These are phyloP conservation scores for Eledona agricola DNA, from an alignment of 2,888 invertebrate species.

Conservation along the genomic window DNA sequence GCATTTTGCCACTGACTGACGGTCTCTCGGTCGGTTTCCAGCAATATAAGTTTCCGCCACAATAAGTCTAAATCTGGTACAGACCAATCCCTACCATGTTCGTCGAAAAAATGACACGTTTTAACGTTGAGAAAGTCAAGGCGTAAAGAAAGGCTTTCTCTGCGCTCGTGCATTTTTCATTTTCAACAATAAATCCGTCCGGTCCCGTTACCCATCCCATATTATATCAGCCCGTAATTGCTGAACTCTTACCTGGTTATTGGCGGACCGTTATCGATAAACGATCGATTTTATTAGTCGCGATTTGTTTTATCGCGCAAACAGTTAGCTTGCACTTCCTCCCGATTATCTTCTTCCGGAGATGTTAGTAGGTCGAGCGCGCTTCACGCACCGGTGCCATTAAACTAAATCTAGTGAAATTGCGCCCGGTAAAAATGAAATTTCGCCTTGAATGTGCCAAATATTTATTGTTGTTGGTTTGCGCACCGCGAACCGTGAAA, in stretches of 20 bases:
- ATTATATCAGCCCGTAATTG: constrained; percentile 12
- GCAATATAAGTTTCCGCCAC: constrained; percentile 53
- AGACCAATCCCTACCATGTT: constrained; percentile 46
- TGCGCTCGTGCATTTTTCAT: constrained; percentile 34
- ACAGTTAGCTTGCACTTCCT: constrained; percentile 21
- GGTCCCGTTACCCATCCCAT: constrained; percentile 22
- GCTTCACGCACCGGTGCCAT: constrained; percentile 2
- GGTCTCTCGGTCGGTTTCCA: constrained; percentile 42
- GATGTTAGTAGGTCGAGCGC: no score
- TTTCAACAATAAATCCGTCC: constrained; percentile 28
- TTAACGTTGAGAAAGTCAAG: constrained; percentile 41
- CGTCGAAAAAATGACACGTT: constrained; percentile 45
- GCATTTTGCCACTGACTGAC: constrained; percentile 48
- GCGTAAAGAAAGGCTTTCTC: constrained; percentile 39
- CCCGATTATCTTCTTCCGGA: neutral
- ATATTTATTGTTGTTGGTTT: constrained; percentile 29
- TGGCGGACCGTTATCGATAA: constrained; percentile 15
- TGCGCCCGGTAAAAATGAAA: constrained; percentile 24
- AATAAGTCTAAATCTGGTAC: constrained; percentile 56
- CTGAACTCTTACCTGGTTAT: constrained; percentile 4
- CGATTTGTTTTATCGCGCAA: constrained; percentile 15
- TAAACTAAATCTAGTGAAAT: constrained; percentile 24
- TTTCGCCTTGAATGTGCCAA: constrained; percentile 13
- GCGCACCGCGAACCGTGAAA: constrained; percentile 11
- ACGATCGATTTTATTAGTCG: constrained; percentile 11